Evolutionary conservation across 2,797 vertebrate species (phyloP), one percentile per base, ranked within the genome.

Genomic region (Myoxocephalus aenaeus): DNA sequence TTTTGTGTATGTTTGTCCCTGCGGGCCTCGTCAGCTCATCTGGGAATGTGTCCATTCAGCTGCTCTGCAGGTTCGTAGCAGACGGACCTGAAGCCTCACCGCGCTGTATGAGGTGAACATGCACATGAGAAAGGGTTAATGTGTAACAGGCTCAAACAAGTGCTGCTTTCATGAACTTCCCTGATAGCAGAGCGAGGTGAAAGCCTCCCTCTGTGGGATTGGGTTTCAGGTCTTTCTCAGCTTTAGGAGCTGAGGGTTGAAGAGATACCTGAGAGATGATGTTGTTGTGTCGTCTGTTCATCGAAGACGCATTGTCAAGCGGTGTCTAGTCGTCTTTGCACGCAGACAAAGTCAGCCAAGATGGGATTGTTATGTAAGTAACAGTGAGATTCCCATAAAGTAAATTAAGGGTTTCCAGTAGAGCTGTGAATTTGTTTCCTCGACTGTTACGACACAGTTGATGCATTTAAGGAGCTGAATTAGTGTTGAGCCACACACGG

Each of bases 71-170:
- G 56, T 74, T 64, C 0, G 4, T 15, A 29, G 48, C 40, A 73
- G 50, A 69, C 34, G 29, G 73, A 77, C 51, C 56, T 63, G 68
- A 62, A 58, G 42, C 22, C 53, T 67, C 27, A 9, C 20, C 20
- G 20, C 0, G 1, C 44, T 20, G 36, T 40, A 2, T 58, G 14
- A 25, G 2, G 3, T 48, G 22, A 78, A 74, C 68, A 51, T 70
- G 75, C 62, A 13, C 40, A 71, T 58, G 65, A 73, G 48, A 85
- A 80, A 83, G 75, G 61, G 91, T 93, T 94, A 94, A 94, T 94
- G 79, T 91, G 69, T 92, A 92, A 92, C 92, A 89, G 78, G 91
- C 73, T 84, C 44, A 34, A 87, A 94, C 93, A 94, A 91, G 86
- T 1, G 56, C 73, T 48, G 87, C 90, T 83, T 93, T 94, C 90